Evolutionary conservation across 2,113 vertebrate species (phyloP).

Genomic region (Egretta garzetta): DNA sequence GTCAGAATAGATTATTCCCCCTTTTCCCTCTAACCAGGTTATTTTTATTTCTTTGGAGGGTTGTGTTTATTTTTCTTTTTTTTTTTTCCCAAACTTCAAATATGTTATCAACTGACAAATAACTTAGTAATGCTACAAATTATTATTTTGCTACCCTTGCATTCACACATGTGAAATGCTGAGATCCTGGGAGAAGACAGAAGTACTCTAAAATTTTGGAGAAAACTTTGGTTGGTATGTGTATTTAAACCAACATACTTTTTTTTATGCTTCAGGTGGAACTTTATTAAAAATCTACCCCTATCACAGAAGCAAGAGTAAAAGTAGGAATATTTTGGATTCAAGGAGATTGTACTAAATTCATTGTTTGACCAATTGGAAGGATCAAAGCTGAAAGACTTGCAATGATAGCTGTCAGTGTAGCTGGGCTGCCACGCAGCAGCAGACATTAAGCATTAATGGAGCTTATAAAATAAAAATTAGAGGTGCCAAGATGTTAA

Average conservation of each 20-base stretch:
- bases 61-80: not conserved
- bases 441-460: conserved; percentile 19
- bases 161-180: not conserved
- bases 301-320: not conserved
- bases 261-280: not conserved
- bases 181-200: not conserved
- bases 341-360: not conserved
- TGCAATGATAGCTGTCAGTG: not conserved
- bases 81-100: not conserved
- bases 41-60: not conserved
- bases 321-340: not conserved
- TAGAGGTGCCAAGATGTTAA: conserved; percentile 1
- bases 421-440: not conserved
- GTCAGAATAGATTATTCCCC: not conserved
- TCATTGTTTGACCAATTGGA: not conserved
- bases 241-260: not conserved
- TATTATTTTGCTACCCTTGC: not conserved
- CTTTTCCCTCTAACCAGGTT: not conserved
- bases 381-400: not conserved
- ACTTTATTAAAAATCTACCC: not conserved
- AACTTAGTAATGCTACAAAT: not conserved
- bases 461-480: conserved; percentile 40
- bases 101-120: not conserved
- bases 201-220: not conserved
- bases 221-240: not conserved